phyloP scores from a whole-genome alignment of 2,888 invertebrate species.

The Watsonalla binaria region DNA sequence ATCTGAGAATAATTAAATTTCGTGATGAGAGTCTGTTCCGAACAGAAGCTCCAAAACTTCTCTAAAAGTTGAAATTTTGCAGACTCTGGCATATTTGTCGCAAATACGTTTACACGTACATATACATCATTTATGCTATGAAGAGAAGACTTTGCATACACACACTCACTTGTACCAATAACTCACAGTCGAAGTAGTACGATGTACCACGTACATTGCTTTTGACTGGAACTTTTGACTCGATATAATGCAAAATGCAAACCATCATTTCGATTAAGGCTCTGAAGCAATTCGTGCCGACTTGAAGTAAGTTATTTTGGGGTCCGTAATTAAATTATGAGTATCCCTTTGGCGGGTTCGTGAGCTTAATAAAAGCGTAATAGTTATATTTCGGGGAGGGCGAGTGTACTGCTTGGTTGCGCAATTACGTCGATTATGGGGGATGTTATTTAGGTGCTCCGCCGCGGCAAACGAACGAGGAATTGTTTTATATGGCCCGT shows the following conservation, averaged over 20 bases:
- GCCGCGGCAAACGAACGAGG: conserved; percentile 24
- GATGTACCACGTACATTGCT: neutral
- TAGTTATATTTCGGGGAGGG: conserved; percentile 67
- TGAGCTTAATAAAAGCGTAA: conserved; percentile 73
- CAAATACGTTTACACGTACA: neutral
- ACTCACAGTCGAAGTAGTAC: neutral
- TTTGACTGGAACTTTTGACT: conserved; percentile 19
- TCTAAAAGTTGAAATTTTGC: neutral
- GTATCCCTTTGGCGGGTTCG: conserved; percentile 66
- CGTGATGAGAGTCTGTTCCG: neutral
- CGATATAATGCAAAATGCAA: conserved; percentile 5
- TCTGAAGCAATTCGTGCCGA: conserved; percentile 38
- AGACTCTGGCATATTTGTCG: neutral
- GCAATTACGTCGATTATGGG: conserved; percentile 47
- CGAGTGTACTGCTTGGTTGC: conserved; percentile 47
- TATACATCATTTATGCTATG: neutral
- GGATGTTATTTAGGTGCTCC: conserved; percentile 33
- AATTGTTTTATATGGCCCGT: conserved; percentile 14
- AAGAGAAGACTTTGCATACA: too few relatives aligned
- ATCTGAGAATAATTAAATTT: neutral
- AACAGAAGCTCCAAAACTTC: neutral
- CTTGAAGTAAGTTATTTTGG: conserved; percentile 55
- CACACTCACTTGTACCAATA: neutral
- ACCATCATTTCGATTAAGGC: conserved; percentile 38
- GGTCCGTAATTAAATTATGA: conserved; percentile 71